A percentile compares a stretch with the other conserved stretches of the same genome.
phyloP scores from a whole-genome alignment of 1,140 invertebrate genomes.

The Trachymyrmex cornetzi region DNA sequence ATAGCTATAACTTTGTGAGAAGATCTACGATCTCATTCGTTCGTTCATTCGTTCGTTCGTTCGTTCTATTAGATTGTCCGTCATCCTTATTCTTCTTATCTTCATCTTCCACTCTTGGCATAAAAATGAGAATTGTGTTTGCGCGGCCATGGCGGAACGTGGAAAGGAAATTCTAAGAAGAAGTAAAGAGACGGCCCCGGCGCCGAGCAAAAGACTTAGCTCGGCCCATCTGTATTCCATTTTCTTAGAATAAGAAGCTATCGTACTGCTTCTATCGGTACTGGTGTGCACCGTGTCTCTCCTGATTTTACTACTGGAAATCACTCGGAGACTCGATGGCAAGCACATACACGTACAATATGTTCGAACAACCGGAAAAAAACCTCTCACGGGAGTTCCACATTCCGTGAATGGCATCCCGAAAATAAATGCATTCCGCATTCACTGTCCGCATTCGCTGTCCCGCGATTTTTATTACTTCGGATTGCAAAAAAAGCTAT shows the following conservation, averaged over 20 bases:
- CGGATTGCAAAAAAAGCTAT: not conserved
- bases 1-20: constrained; percentile 33
- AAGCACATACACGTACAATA: not conserved
- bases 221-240: constrained; percentile 45
- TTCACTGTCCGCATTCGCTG: not conserved
- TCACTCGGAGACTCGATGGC: not conserved
- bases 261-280: not conserved
- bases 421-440: constrained; percentile 25
- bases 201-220: constrained; percentile 25
- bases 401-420: not conserved
- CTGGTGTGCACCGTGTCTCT: not conserved
- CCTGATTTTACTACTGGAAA: constrained; percentile 46
- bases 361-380: constrained; percentile 24
- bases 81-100: constrained; percentile 54
- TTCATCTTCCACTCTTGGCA: constrained; percentile 51
- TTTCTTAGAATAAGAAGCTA: constrained; percentile 52
- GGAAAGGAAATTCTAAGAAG: constrained; percentile 22
- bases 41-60: not conserved
- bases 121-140: constrained; percentile 64
- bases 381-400: not conserved
- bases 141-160: constrained; percentile 8
- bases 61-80: constrained; percentile 48
- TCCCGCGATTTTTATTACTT: not conserved
- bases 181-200: constrained; percentile 15
- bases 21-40: not conserved